A percentile compares a stretch with the other conserved stretches of the same genome.
Conservation (phyloP, 2,797 vertebrate species). For the Molossus alvarezi region DNA sequence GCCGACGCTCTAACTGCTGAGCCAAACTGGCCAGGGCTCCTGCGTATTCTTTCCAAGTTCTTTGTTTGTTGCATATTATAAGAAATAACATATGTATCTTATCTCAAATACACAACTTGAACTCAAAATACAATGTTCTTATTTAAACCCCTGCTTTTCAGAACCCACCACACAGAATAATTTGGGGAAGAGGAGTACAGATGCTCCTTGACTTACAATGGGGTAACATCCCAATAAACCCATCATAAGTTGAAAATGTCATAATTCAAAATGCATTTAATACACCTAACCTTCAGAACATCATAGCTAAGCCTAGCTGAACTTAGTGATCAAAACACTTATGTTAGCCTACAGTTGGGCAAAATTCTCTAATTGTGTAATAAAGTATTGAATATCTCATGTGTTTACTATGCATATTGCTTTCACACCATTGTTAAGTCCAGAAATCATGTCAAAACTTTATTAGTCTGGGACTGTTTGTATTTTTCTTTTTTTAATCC, state of each 20-base stretch:
- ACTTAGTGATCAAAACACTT: background rate
- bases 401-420: background rate
- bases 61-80: background rate
- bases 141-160: background rate
- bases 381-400: background rate
- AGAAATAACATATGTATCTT: background rate
- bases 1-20: no score
- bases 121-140: background rate
- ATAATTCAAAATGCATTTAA: background rate
- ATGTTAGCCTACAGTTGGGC: background rate
- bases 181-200: background rate
- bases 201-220: background rate
- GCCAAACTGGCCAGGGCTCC: no score
- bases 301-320: background rate
- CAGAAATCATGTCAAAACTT: background rate
- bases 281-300: background rate
- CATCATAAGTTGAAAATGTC: background rate
- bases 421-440: background rate
- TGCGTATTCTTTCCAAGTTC: background rate
- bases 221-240: background rate
- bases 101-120: background rate
- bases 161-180: background rate
- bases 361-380: background rate
- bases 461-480: background rate
- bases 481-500: no score